Evolutionary conservation across 64 coral and sea anemone species (phyloP), one percentile per base, ranked within the genome.

Genomic region (Montipora capricornis): DNA sequence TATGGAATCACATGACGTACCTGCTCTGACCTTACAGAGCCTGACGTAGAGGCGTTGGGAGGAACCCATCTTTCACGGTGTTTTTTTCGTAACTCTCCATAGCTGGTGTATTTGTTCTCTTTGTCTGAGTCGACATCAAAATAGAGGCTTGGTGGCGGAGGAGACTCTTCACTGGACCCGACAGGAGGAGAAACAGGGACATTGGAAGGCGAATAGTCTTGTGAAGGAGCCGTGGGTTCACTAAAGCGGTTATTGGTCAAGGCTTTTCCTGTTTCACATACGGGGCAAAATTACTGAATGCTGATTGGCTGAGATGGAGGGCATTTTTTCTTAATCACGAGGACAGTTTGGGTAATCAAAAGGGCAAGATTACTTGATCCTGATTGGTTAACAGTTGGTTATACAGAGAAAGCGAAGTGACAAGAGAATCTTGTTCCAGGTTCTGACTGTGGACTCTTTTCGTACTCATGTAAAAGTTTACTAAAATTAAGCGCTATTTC

Each of bases 11-110:
- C 8, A 16, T 50, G 3, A 48, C 62, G 4, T 4, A 86, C 82
- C 82, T 86, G 82, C 12, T 86, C 82, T n/a, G n/a, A 49, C 47
- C 82, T 70, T 1, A 16, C 22, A 9, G 62, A 7, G 46, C 44
- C 61, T 14, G 61, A 68, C 13, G 82, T 10, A 84, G 82, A 50
- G 3, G 62, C 5, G 8, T 3, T 50, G 4, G 82, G 82, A 51
- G 82, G 82, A 2, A 44, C 24, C 82, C 82, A 86, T 17, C 82
- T 45, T 71, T 86, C 82, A 50, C 82, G 62, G 8, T 86, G 62
- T 86, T 86, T 86, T n/a, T 86, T 86, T 86, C 82, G 70, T 45
- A 86, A 20, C 45, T 86, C 82, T 70, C 46, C 62, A 11, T 51
- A 86, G 19, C 17, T 71, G 49, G 64, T 71, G 45, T 86, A 13